A percentile compares a stretch with the other conserved stretches of the same genome.
Evolutionary conservation across 92 coral and sea anemone species (phyloP).

Genomic region (Parazoanthus swiftii): DNA sequence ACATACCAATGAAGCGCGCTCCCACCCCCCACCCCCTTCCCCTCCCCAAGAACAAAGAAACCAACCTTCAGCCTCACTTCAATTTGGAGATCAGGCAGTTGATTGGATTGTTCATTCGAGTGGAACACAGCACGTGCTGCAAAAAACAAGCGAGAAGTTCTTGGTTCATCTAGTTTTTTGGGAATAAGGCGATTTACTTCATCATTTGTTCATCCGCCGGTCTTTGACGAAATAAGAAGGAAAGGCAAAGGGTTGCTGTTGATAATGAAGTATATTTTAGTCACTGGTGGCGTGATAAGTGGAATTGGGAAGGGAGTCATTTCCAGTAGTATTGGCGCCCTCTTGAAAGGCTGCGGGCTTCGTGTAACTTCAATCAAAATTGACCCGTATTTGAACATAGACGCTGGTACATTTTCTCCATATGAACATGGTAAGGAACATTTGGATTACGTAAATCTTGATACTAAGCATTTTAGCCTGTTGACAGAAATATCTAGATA

Average conservation of each 20-base stretch:
- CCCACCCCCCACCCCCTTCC: no score
- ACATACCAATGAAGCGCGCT: no score
- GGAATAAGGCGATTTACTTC: neutral
- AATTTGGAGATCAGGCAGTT: no score
- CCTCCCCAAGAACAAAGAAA: no score
- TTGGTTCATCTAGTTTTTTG: neutral
- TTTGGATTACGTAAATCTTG: neutral
- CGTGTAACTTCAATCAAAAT: constrained; percentile 93
- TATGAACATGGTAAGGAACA: constrained; percentile 83
- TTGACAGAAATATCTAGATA: neutral
- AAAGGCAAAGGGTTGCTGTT: neutral
- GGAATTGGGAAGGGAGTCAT: constrained; percentile 99
- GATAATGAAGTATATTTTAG: constrained; percentile 92
- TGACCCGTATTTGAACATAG: constrained; percentile 98
- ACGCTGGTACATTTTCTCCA: constrained; percentile 99
- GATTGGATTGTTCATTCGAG: no score
- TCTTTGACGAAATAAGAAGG: neutral
- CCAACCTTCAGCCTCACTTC: no score
- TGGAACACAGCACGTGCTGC: constrained; percentile 31
- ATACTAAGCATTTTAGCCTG: neutral
- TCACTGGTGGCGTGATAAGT: constrained; percentile 97
- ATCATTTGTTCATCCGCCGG: neutral
- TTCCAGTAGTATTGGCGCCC: constrained; percentile 92
- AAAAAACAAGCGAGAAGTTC: neutral
- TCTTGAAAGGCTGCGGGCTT: constrained; percentile 87